Evolutionary conservation across 2,113 vertebrate genomes (phyloP), one percentile per base, ranked within the genome.

Genomic region (Anas platyrhynchos): DNA sequence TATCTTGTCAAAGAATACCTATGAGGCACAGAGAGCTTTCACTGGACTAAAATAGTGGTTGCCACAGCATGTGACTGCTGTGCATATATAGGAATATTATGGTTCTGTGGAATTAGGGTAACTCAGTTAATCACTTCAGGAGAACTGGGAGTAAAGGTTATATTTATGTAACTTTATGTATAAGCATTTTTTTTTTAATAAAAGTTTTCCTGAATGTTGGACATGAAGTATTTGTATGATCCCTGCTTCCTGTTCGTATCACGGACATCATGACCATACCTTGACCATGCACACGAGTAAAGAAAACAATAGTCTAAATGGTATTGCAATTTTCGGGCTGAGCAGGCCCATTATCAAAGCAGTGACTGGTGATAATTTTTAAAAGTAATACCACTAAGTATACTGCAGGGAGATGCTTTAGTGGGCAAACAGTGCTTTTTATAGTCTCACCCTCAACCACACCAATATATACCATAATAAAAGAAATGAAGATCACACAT

Each of bases 221-320:
- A 94, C 75, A 83, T 94, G 61, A 91, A 89, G 69, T 67, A 83
- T 92, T 97, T 96, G 86, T 93, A 96, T 88, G 92, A 85, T 86
- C 87, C 72, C 55, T 92, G 62, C 79, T 88, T 96, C 94, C 73
- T 79, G 94, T 87, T 90, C 82, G 69, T 50, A 98, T 94, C 95
- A 82, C 54, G 97, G 80, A 96, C 22, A 52, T 65, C 59, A 91
- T 22, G 94, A 95, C 96, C 96, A 93, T 84, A 97, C 66, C 95
- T 97, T 94, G 95, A 50, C 97, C 91, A 96, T 96, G 95, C 90
- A 95, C 92, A 97, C 96, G 67, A 94, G 94, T 90, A 98, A 92
- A 50, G 95, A 95, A 94, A 96, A 96, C 97, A 97, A 95, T 61
- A 96, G 71, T 95, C 95, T 97, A 98, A 96, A 97, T 96, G 93